Conservation (phyloP, 2,888 invertebrate species). For the Operophtera brumata region DNA sequence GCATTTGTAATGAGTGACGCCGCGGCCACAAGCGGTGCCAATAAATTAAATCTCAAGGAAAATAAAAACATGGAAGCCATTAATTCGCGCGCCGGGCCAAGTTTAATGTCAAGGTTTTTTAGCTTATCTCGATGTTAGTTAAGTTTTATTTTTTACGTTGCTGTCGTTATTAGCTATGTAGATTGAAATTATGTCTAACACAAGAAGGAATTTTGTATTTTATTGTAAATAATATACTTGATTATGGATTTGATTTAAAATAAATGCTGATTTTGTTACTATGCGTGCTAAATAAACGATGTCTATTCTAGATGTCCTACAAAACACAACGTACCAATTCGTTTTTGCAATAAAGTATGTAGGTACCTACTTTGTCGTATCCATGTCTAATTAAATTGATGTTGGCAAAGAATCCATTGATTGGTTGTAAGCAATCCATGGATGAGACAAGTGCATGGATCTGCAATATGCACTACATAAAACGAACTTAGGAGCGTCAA, state of each 20-base stretch:
- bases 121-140: constrained; percentile 77
- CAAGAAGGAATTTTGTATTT: constrained; percentile 49
- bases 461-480: constrained; percentile 36
- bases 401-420: constrained; percentile 1
- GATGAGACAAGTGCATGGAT: constrained; percentile 12
- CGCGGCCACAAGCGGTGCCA: constrained; percentile 66
- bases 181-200: constrained; percentile 55
- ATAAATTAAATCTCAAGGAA: constrained; percentile 81
- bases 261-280: background rate
- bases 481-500: constrained; percentile 71
- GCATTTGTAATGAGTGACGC: constrained; percentile 77
- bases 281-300: background rate
- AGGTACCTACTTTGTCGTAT: background rate
- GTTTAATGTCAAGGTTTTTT: constrained; percentile 80
- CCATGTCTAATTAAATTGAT: constrained; percentile 1
- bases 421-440: constrained; percentile 12
- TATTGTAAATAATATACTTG: constrained; percentile 28
- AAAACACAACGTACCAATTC: background rate
- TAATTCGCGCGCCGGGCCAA: constrained; percentile 80
- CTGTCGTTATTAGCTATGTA: constrained; percentile 66
- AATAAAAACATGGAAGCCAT: constrained; percentile 81
- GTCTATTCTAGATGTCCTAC: background rate
- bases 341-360: background rate
- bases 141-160: constrained; percentile 70
- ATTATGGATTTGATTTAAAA: constrained; percentile 2